phyloP scores from a whole-genome alignment of 2,113 vertebrate genomes.

The Lontra canadensis region DNA sequence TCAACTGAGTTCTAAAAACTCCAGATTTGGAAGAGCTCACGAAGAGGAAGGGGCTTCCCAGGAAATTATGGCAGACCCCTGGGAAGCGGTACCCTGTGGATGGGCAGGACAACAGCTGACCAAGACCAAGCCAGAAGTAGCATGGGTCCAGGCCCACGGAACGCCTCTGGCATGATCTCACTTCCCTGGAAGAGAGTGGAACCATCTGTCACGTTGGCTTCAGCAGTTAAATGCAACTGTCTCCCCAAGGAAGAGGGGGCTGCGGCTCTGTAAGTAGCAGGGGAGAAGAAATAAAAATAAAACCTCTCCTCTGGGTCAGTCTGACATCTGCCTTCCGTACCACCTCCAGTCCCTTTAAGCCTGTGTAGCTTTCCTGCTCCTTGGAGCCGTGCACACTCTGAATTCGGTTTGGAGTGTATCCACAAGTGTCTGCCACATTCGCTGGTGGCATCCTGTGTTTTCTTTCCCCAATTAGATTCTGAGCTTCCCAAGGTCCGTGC shows the following conservation, averaged over 20 bases:
- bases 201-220: constrained; percentile 63
- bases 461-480: background rate
- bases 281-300: background rate
- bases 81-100: background rate
- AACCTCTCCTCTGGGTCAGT: background rate
- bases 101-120: background rate
- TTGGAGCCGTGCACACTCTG: background rate
- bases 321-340: background rate
- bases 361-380: background rate
- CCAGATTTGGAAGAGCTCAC: background rate
- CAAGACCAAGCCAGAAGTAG: background rate
- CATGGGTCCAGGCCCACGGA: background rate
- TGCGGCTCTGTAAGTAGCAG: background rate
- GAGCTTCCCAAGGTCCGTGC: background rate
- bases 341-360: background rate
- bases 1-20: background rate
- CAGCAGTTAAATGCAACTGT: constrained; percentile 1
- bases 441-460: background rate
- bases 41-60: background rate
- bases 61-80: background rate
- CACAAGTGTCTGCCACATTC: background rate
- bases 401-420: background rate
- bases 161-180: constrained; percentile 13
- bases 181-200: constrained; percentile 29
- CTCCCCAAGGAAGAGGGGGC: background rate